Evolutionary conservation across 1,140 invertebrate genomes (phyloP).

Genomic region (Aphaenogaster floridana): DNA sequence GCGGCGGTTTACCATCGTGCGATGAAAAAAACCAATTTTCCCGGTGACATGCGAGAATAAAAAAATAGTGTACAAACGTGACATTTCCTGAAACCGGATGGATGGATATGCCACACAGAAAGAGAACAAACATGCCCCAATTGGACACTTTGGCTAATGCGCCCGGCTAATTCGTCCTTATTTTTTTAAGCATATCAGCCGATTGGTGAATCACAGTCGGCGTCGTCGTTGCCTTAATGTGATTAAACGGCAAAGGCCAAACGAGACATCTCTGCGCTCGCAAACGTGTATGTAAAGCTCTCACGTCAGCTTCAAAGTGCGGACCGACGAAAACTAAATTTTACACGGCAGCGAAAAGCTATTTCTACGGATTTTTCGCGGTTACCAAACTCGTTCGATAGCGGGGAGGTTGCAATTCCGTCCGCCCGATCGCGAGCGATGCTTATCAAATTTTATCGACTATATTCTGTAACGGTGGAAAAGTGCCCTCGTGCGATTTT

Average conservation of each 20-base stretch:
- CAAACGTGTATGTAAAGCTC: slow-evolving; percentile 30
- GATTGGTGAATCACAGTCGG: not conserved
- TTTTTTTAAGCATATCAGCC: slow-evolving; percentile 16
- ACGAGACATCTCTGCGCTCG: not conserved
- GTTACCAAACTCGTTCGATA: slow-evolving; percentile 49
- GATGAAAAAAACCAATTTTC: slow-evolving; percentile 76
- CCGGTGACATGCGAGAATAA: slow-evolving; percentile 70
- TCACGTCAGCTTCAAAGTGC: slow-evolving; percentile 6
- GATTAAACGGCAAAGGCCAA: slow-evolving; percentile 34
- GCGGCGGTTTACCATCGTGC: slow-evolving; percentile 69
- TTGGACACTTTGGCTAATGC: slow-evolving; percentile 68
- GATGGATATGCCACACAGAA: slow-evolving; percentile 53
- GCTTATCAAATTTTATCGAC: slow-evolving; percentile 61
- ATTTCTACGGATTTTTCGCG: slow-evolving; percentile 60
- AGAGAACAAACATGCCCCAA: slow-evolving; percentile 66
- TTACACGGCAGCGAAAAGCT: slow-evolving; percentile 42
- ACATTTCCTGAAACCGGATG: slow-evolving; percentile 70
- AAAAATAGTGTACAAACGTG: slow-evolving; percentile 62
- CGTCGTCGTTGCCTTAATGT: not conserved
- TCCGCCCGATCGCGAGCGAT: slow-evolving; percentile 20
- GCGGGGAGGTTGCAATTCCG: slow-evolving; percentile 27
- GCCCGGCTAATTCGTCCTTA: not conserved
- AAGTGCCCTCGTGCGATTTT: slow-evolving; percentile 17
- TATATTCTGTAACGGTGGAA: slow-evolving; percentile 15
- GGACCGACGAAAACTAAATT: slow-evolving; percentile 45